phyloP scores from a whole-genome alignment of 1,140 invertebrate species.

The Manduca sexta region DNA sequence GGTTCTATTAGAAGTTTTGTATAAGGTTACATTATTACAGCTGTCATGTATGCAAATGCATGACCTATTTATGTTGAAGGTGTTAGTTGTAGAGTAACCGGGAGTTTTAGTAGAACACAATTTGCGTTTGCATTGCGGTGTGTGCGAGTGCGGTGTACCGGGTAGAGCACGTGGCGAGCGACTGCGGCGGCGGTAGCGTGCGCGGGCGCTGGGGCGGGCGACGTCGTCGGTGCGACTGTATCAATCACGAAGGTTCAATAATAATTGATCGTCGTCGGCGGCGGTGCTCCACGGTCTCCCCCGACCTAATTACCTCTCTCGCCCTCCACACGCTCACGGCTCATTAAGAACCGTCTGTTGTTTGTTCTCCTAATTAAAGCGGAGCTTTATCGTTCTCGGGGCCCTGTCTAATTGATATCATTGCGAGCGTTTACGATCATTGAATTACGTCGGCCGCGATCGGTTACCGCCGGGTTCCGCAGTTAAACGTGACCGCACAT shows the following conservation, averaged over 20 bases:
- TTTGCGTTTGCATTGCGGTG: background rate
- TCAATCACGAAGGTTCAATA: constrained; percentile 57
- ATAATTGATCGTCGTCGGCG: constrained; percentile 52
- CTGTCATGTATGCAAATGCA: background rate
- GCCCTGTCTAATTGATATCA: constrained; percentile 67
- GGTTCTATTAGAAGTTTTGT: background rate
- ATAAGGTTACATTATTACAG: no score
- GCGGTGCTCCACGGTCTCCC: constrained; percentile 27
- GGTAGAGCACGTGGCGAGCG: background rate
- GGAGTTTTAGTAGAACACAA: background rate
- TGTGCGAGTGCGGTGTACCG: background rate
- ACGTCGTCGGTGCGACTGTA: constrained; percentile 25
- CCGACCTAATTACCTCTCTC: constrained; percentile 54
- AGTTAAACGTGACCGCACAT: constrained; percentile 63
- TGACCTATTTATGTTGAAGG: background rate
- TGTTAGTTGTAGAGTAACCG: constrained; percentile 9
- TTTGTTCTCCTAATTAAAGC: constrained; percentile 71
- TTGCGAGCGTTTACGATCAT: constrained; percentile 66
- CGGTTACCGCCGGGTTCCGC: constrained; percentile 46
- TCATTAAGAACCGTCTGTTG: constrained; percentile 67
- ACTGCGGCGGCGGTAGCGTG: background rate
- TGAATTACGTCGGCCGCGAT: constrained; percentile 56
- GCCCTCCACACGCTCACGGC: constrained; percentile 52
- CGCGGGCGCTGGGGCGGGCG: background rate
- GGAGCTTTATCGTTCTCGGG: constrained; percentile 60